These are phyloP conservation scores for Chlorops oryzae DNA, from an alignment of 1,140 invertebrate genomes.

Conservation along the genomic window DNA sequence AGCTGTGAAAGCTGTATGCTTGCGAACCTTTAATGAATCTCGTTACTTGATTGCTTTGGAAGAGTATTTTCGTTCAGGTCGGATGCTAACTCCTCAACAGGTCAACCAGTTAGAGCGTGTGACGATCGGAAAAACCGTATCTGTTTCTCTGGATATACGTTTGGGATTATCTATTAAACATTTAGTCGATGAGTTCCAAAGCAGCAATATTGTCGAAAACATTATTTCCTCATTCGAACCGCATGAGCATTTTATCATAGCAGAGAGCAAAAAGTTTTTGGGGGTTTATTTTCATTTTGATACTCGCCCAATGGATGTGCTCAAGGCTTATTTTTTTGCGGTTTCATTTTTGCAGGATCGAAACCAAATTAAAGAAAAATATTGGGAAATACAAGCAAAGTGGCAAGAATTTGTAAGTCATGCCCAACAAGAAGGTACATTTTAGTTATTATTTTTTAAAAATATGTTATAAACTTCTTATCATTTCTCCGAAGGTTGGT, in stretches of 20 bases:
- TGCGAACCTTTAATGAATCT: conserved; percentile 74
- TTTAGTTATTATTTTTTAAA: background rate
- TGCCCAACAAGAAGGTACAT: conserved; percentile 35
- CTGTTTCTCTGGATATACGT: conserved; percentile 45
- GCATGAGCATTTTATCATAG: conserved; percentile 45
- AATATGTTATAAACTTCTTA: conserved; percentile 5
- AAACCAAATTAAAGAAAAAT: conserved; percentile 47
- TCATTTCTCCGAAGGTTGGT: conserved; percentile 49
- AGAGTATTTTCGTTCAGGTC: conserved; percentile 53
- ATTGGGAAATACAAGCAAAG: conserved; percentile 50
- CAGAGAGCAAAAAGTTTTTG: conserved; percentile 38
- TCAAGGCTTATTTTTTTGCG: conserved; percentile 46
- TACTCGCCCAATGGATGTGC: conserved; percentile 37
- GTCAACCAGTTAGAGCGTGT: conserved; percentile 59
- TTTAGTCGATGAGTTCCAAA: conserved; percentile 33
- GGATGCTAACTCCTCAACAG: conserved; percentile 50
- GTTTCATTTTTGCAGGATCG: conserved; percentile 47
- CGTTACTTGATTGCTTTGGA: conserved; percentile 63
- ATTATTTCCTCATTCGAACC: conserved; percentile 50
- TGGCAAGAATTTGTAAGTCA: conserved; percentile 44
- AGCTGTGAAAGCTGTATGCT: conserved; percentile 67
- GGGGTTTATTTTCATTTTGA: conserved; percentile 47
- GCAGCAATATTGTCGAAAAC: conserved; percentile 34
- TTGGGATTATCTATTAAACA: conserved; percentile 34
- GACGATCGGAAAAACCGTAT: conserved; percentile 51